Base-by-base conservation (phyloP, 2,888 invertebrate genomes). In the Sturmia bella region DNA sequence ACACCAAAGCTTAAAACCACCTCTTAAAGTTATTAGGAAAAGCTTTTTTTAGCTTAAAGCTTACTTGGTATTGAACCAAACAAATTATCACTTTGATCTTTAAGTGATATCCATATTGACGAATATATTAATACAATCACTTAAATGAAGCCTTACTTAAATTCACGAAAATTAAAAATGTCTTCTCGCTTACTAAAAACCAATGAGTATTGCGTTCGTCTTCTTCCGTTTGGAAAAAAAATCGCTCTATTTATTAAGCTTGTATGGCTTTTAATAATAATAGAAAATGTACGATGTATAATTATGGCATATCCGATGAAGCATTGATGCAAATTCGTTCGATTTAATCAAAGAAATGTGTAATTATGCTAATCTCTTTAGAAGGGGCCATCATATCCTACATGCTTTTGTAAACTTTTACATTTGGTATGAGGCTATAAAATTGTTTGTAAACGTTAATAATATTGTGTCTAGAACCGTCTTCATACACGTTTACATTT, bases 371-470 rank as follows among this genome's bases (percentile, higher is more conserved):
- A 52, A 73, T 41, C 37, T 63, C 57, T 57, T 43, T 45, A 56
- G 41, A 57, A 66, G 63, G 41, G 52, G 68, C 69, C 77, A 74
- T 86, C 86, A 85, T n/a, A n/a, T 86, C 85, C 87, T 89, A 89
- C 87, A 89, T 89, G 89, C 88, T 89, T 90, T 88, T 90, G 89
- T 87, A 85, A 86, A 89, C 87, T 87, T 87, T 87, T 89, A 24
- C 57, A n/a, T 24, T 81, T 77, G 77, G 77, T 69, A 82, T 77
- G 69, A 78, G 43, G 87, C 87, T 88, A 86, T 45, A n/a, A 59
- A 24, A 19, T 32, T 39, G 69, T 69, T 69, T 80, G 48, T 54
- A 77, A 70, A 73, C 39, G 63, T 81, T 69, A 43, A 37, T 1
- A 56, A 17, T 57, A 56, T 17, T 37, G 37, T 2, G 12, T 17